Conservation (phyloP, 2,113 vertebrate species). For the Podocnemis expansa region DNA sequence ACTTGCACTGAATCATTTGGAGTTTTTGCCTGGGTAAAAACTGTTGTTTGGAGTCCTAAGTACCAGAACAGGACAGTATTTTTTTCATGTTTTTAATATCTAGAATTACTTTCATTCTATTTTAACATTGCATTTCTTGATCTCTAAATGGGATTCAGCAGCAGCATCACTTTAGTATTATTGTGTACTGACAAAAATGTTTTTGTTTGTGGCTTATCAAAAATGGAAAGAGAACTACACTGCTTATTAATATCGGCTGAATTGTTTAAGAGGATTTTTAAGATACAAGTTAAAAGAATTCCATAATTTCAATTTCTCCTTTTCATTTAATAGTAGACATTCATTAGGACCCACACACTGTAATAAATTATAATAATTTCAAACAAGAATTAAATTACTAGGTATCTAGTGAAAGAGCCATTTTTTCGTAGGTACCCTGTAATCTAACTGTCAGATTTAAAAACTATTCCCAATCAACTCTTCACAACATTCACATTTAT, state of each 20-base stretch:
- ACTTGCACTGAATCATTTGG: not conserved
- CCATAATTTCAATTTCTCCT: conserved; percentile 95
- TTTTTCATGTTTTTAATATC: not conserved
- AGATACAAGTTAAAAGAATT: conserved; percentile 86
- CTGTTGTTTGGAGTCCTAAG: not conserved
- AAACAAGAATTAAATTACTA: conserved; percentile 98
- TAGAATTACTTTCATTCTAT: not conserved
- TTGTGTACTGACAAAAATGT: conserved; percentile 63
- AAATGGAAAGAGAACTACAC: conserved; percentile 68
- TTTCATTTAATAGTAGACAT: conserved; percentile 97
- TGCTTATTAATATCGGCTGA: conserved; percentile 80
- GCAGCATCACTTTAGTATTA: conserved; percentile 41
- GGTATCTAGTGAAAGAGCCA: conserved; percentile 91
- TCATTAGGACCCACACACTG: conserved; percentile 95
- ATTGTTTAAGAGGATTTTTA: conserved; percentile 83
- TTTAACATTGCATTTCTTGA: conserved; percentile 44
- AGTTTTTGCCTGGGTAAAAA: not conserved
- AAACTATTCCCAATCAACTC: conserved; percentile 96
- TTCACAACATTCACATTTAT: conserved; percentile 98
- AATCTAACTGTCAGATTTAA: conserved; percentile 99
- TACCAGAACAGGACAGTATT: not conserved
- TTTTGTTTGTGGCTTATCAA: conserved; percentile 73
- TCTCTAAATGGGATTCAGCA: conserved; percentile 49
- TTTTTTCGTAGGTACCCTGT: conserved; percentile 92
- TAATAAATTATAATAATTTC: conserved; percentile 99